Evolutionary conservation across 1,140 invertebrate species (phyloP).

Genomic region (Gerris buenoi): DNA sequence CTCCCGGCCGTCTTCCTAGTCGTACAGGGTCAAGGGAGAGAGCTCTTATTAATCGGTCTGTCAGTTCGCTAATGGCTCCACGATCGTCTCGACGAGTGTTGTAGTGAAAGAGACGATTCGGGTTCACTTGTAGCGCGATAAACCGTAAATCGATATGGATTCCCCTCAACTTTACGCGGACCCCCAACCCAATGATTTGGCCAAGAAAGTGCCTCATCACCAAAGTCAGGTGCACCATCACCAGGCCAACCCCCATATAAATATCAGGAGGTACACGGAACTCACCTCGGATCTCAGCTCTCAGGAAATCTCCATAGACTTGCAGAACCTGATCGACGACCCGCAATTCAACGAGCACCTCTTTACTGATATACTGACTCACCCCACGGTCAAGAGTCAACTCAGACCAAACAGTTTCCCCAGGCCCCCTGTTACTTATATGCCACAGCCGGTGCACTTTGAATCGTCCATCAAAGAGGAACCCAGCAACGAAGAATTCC

Average conservation of each 20-base stretch:
- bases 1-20: background rate
- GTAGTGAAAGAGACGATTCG: background rate
- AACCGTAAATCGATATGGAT: constrained; percentile 14
- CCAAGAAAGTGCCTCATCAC: constrained; percentile 14
- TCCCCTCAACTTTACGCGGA: constrained; percentile 24
- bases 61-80: background rate
- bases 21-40: background rate
- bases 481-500: constrained; percentile 39
- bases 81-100: background rate
- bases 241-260: constrained; percentile 13
- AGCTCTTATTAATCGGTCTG: background rate
- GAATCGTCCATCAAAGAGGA: constrained; percentile 64
- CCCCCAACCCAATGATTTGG: constrained; percentile 13
- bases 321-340: constrained; percentile 78
- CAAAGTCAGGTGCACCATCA: constrained; percentile 18
- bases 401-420: constrained; percentile 27
- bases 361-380: constrained; percentile 54
- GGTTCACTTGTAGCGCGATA: background rate
- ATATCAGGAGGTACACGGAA: constrained; percentile 34
- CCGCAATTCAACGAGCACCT: constrained; percentile 65
- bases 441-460: constrained; percentile 73
- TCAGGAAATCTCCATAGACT: constrained; percentile 73
- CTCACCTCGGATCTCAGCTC: constrained; percentile 67
- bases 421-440: constrained; percentile 60
- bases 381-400: constrained; percentile 27